phyloP scores from a whole-genome alignment of 2,113 vertebrate genomes.

The Madoqua kirkii region DNA sequence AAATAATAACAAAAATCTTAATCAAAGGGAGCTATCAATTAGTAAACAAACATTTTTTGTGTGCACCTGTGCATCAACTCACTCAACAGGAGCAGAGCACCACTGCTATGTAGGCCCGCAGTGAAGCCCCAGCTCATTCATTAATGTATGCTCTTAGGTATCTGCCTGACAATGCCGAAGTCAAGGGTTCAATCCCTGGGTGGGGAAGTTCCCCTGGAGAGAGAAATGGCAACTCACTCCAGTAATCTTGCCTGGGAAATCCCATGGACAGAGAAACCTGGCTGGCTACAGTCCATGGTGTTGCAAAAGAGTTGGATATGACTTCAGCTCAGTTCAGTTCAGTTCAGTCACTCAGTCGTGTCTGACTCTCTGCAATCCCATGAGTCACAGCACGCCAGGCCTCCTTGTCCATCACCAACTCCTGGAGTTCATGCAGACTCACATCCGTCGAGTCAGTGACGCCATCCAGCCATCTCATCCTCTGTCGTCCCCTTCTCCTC shows the following conservation, averaged over 20 bases:
- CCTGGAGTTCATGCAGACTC: too few species aligned
- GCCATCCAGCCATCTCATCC: too few species aligned
- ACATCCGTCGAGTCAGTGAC: too few species aligned
- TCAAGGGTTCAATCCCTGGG: not conserved
- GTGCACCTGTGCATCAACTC: too few species aligned
- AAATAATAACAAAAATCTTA: not conserved
- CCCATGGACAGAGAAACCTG: not conserved
- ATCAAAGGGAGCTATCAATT: not conserved
- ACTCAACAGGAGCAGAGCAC: not conserved
- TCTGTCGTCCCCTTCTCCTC: accelerated
- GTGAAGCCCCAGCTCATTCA: not conserved
- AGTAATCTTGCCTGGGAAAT: not conserved
- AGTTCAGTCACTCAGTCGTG: too few species aligned
- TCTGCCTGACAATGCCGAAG: not conserved
- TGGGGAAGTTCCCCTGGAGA: not conserved
- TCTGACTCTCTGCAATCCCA: accelerated
- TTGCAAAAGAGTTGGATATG: not conserved
- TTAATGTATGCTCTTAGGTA: not conserved
- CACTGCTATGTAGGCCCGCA: accelerated
- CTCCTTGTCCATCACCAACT: too few species aligned
- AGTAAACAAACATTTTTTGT: not conserved
- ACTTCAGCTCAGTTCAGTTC: not conserved
- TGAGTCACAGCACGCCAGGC: too few species aligned
- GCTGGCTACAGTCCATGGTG: not conserved
- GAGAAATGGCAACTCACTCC: not conserved